Percentiles rank a stretch among this genome's conserved stretches.
These are phyloP conservation scores for Thymallus thymallus DNA, from an alignment of 2,113 vertebrate species.

Conservation along the genomic window DNA sequence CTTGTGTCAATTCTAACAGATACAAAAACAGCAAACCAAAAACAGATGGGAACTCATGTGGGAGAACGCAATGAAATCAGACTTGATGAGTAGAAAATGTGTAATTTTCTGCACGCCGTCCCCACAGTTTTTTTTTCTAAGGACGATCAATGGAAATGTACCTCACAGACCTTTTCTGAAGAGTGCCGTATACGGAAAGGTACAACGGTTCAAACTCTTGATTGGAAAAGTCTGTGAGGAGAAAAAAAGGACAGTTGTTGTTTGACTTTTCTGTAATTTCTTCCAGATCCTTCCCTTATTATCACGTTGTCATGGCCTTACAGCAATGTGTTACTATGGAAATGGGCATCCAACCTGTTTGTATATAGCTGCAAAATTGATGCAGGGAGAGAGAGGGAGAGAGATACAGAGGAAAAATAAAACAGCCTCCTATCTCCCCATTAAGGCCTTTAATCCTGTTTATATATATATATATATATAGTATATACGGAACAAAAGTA, in stretches of 20 bases:
- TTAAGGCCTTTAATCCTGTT: conserved; percentile 61
- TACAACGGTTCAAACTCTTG: conserved; percentile 31
- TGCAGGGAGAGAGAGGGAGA: conserved; percentile 52
- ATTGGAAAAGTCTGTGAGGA: conserved; percentile 25
- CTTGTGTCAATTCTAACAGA: conserved; percentile 26
- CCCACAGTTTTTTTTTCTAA: background rate
- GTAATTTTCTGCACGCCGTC: background rate
- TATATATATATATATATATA: conserved; percentile 69
- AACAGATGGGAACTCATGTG: conserved; percentile 37
- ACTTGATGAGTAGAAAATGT: conserved; percentile 14
- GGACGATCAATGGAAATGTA: conserved; percentile 15
- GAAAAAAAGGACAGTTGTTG: conserved; percentile 23
- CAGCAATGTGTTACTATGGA: conserved; percentile 67
- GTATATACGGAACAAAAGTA: too few species aligned
- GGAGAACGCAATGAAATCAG: conserved; percentile 41
- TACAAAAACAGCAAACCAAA: conserved; percentile 50
- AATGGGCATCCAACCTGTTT: conserved; percentile 70
- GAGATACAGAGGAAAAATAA: conserved; percentile 36
- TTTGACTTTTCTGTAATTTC: conserved; percentile 9
- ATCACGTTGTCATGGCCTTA: conserved; percentile 61
- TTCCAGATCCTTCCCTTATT: conserved; percentile 48
- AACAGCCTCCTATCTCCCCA: conserved; percentile 44
- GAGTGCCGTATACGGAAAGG: conserved; percentile 57
- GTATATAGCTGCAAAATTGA: conserved; percentile 61
- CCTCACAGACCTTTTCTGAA: conserved; percentile 45